A percentile compares a stretch with the other conserved stretches of the same genome.
Conservation (phyloP, 1,140 invertebrate genomes). For the Heliconius nattereri region DNA sequence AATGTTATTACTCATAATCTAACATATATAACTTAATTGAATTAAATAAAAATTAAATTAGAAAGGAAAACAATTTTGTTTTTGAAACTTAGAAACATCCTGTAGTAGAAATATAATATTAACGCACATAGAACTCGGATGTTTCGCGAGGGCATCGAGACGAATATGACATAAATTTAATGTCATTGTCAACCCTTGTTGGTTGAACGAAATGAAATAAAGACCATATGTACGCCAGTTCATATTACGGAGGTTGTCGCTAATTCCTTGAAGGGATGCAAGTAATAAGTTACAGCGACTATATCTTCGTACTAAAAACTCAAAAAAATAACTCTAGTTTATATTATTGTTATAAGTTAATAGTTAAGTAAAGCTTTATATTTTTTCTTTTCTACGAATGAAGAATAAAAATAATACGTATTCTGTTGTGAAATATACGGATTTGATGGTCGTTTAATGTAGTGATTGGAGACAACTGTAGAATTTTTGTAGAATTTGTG, state of each 20-base stretch:
- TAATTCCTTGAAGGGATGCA: constrained; percentile 58
- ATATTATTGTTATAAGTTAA: not conserved
- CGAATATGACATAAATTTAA: constrained; percentile 79
- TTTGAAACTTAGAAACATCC: constrained; percentile 43
- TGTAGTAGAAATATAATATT: constrained; percentile 66
- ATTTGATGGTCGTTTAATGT: not conserved
- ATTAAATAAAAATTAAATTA: constrained; percentile 15
- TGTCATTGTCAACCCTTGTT: constrained; percentile 72
- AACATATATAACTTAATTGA: not conserved
- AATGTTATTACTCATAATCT: too few species aligned
- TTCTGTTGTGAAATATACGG: not conserved
- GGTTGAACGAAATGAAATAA: constrained; percentile 71
- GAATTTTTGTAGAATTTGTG: too few species aligned
- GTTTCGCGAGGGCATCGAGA: constrained; percentile 58
- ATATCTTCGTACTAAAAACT: not conserved
- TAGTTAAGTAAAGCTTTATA: too few species aligned
- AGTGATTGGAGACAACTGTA: too few species aligned
- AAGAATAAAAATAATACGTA: too few species aligned
- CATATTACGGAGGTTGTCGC: constrained; percentile 68
- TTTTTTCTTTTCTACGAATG: too few species aligned
- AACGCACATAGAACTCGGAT: constrained; percentile 72
- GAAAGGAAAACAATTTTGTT: constrained; percentile 37
- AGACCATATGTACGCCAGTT: constrained; percentile 74
- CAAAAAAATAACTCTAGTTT: not conserved
- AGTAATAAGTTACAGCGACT: constrained; percentile 42